Percentiles rank a stretch among this genome's conserved stretches.
These are phyloP conservation scores for Anthopleura sola DNA, from an alignment of 64 coral and sea anemone genomes.

Conservation along the genomic window DNA sequence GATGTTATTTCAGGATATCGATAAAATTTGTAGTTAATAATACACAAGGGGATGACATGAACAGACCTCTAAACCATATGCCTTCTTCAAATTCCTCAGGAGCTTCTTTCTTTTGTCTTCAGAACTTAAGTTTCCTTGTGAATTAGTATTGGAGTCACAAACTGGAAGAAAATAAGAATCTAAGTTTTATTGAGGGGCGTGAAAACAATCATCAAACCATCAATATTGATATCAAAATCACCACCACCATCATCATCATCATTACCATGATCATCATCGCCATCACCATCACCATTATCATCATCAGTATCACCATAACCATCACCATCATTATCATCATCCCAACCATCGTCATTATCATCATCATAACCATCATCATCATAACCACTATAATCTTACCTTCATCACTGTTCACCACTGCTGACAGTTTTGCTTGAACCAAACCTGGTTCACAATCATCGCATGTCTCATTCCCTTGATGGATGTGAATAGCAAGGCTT, in stretches of 20 bases:
- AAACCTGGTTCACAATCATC: slow-evolving; percentile 94
- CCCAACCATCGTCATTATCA: not conserved
- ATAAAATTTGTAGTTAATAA: not conserved
- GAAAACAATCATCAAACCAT: no score
- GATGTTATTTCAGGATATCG: no score
- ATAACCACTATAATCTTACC: not conserved
- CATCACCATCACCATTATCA: not conserved
- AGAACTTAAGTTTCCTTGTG: not conserved
- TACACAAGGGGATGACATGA: not conserved
- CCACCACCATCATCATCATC: not conserved
- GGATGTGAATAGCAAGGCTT: slow-evolving; percentile 76
- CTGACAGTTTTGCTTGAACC: slow-evolving; percentile 58
- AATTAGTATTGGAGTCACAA: not conserved
- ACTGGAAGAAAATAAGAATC: not conserved
- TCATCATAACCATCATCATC: not conserved
- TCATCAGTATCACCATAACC: not conserved
- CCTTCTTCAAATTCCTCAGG: slow-evolving; percentile 71
- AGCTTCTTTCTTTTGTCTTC: slow-evolving; percentile 76
- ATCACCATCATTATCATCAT: not conserved
- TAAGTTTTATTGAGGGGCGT: no score
- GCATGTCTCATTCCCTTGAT: slow-evolving; percentile 87
- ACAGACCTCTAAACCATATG: slow-evolving; percentile 81
- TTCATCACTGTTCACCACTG: slow-evolving; percentile 26
- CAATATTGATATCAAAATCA: no score
- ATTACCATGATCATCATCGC: not conserved